Evolutionary conservation across 2,113 vertebrate species (phyloP), one percentile per base, ranked within the genome.

Genomic region (Trinectes maculatus): DNA sequence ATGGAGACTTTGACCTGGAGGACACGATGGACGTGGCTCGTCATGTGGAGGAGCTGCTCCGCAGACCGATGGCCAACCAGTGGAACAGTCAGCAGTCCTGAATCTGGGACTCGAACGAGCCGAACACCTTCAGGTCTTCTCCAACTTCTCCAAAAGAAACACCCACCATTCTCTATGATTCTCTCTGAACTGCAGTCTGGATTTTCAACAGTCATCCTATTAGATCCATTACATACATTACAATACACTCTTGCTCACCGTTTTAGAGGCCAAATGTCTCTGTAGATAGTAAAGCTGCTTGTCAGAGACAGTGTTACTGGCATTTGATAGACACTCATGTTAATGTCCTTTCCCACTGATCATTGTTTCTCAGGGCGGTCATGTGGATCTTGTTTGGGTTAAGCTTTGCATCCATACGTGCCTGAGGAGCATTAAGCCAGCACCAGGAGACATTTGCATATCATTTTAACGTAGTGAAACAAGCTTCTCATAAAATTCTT

Each of bases 21-120:
- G 96, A 98, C 88, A 95, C 94, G 28, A 97, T 98, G 92, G 97
- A 99, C 1, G 96, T 99, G 34, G 96, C 96, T 0, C 90, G 95
- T 34, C 96, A 98, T 0, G 94, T 98, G 63, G 96, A 98, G 79
- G 96, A 98, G 67, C 93, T 98, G 73, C 91, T 99, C 40, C 93
- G 96, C 49, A 90, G 97, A 57, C 96, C 96, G 0, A 91, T 97
- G 82, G 95, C 94, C 64, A 92, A 86, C 88, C 95, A 97, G 87
- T 98, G 91, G 96, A 96, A 93, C 62, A 94, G 90, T 22, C 96
- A 96, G 0, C 96, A 97, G 86, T 95, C 96, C 29, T 98, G 95
- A 99, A 83, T 48, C 64, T 28, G 91, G 82, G 93, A 56, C 96
- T 25, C 97, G 95, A 98, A 83, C 52, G 59, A 26, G 46, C 65